Evolutionary conservation across 2,797 vertebrate species (phyloP).

Genomic region (Manis pentadactyla): DNA sequence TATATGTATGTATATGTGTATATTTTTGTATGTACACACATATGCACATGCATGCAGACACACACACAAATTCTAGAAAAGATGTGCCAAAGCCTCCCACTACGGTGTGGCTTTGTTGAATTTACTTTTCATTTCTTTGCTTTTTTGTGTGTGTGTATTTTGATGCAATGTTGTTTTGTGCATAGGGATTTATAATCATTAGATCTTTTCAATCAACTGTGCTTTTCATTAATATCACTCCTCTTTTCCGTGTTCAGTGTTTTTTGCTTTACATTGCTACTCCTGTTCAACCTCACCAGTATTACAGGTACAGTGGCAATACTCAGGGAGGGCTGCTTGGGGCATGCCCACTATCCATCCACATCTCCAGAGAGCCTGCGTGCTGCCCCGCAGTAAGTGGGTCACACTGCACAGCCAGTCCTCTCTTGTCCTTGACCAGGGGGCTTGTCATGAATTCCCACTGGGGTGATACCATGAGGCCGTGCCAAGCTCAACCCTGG

Average conservation of each 20-base stretch:
- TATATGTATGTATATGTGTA: neutral
- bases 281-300: neutral
- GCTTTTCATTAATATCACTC: neutral
- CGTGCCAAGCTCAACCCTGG: neutral
- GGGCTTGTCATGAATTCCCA: neutral
- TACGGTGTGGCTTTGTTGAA: neutral
- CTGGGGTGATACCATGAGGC: neutral
- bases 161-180: neutral
- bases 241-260: neutral
- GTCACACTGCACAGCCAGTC: neutral
- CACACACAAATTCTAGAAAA: neutral
- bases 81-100: neutral
- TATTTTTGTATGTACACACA: neutral
- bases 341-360: neutral
- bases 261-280: neutral
- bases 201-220: neutral
- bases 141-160: neutral
- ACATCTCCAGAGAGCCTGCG: neutral
- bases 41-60: too few species aligned
- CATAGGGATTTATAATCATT: neutral
- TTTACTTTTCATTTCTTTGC: neutral
- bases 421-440: neutral
- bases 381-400: neutral
- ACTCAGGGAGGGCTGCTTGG: neutral
- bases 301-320: fast-evolving